Evolutionary conservation across 35 echinoderm and acorn worm species (phyloP).

Genomic region (Holothuria glaberrima): DNA sequence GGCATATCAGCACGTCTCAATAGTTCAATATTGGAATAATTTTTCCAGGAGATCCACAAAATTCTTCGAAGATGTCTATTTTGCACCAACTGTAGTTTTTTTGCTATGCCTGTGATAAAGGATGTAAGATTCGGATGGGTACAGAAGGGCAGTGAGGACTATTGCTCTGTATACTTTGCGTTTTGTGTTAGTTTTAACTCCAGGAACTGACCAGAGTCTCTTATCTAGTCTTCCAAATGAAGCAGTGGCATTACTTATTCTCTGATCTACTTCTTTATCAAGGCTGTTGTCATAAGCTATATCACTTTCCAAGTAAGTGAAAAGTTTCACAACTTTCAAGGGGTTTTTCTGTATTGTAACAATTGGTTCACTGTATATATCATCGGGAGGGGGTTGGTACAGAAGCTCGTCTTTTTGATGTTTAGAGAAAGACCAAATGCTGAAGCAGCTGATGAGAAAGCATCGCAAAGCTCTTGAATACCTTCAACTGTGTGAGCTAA

Average conservation of each 20-base stretch:
- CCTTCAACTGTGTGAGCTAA: background rate
- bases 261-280: background rate
- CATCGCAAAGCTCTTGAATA: constrained; percentile 8
- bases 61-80: constrained; percentile 44
- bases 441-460: constrained; percentile 12
- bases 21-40: constrained; percentile 10
- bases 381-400: background rate
- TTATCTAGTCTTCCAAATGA: constrained; percentile 15
- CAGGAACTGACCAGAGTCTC: background rate
- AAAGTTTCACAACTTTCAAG: background rate
- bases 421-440: constrained; percentile 30
- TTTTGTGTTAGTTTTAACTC: constrained; percentile 7
- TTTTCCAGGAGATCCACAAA: constrained; percentile 25
- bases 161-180: constrained; percentile 32
- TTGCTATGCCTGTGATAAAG: constrained; percentile 9
- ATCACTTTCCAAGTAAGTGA: too few relatives aligned
- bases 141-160: constrained; percentile 25
- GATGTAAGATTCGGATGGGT: constrained; percentile 13
- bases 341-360: background rate
- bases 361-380: background rate
- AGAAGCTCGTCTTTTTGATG: constrained; percentile 14
- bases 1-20: constrained; percentile 3
- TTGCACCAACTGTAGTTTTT: constrained; percentile 46
- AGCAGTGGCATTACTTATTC: background rate
- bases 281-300: background rate